Evolutionary conservation across 2,888 invertebrate genomes (phyloP), one percentile per base, ranked within the genome.

Genomic region (Hartigia nigra): DNA sequence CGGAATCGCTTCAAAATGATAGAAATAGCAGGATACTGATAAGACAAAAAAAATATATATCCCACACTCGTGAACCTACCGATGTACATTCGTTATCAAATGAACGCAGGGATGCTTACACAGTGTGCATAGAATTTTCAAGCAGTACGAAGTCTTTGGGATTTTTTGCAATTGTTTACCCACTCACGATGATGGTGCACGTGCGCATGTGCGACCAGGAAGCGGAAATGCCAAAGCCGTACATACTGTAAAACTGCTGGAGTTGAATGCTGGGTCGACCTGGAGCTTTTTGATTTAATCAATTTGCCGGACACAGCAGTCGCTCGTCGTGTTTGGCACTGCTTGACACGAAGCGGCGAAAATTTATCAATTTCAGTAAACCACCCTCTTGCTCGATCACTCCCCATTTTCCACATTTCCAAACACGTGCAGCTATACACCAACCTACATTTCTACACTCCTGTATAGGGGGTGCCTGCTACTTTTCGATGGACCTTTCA

Each of bases 201-300:
- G 1, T 1, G 55, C 55, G 55, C 55, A 55, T 23, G 55, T 23
- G 55, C 55, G 55, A 55, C 23, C 3, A 2, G 55, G 9, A 23
- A 2, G 2, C 55, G 9, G 23, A 55, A 55, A 23, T 23, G 9
- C 55, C 1, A 9, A 9, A 14, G 9, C 1, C 55, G 23, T 23
- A 55, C 9, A 23, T 23, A n/a, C n/a, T n/a, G n/a, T n/a, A 55
- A 23, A 55, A 55, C 9, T 55, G 55, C 55, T 23, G 55, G 23
- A 55, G 55, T 55, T 55, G 23, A 55, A 55, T 55, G 55, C 55
- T 55, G 55, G 55, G 55, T 23, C 9, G 23, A 55, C 55, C 23
- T 2, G 55, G 55, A 84, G 83, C 84, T 82, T 86, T 86, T 84
- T 81, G 80, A 85, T 84, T 83, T 83, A 80, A 86, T 85, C 86